Evolutionary conservation across 2,113 vertebrate genomes (phyloP).

Genomic region (Phalacrocorax carbo): DNA sequence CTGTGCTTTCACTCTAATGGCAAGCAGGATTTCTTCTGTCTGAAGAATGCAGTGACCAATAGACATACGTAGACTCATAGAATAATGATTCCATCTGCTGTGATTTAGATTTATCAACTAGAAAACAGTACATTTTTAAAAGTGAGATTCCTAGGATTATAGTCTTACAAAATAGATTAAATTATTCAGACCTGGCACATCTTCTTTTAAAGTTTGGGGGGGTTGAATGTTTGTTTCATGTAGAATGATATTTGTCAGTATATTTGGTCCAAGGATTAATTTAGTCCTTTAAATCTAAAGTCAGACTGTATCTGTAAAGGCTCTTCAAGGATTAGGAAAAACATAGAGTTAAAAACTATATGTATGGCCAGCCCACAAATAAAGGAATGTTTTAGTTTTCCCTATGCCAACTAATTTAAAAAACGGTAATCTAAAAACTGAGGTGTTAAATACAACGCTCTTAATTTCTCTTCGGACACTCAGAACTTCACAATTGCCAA

Average conservation of each 20-base stretch:
- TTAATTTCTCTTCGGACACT: neutral
- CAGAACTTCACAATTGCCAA: neutral
- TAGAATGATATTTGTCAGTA: neutral
- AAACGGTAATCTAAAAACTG: neutral
- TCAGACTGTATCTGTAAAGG: neutral
- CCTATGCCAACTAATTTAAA: neutral
- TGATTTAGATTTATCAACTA: neutral
- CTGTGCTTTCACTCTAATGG: neutral
- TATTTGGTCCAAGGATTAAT: neutral
- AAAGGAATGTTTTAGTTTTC: neutral
- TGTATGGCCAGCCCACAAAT: neutral
- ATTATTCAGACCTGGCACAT: neutral
- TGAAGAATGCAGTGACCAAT: conserved; percentile 16
- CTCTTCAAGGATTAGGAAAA: neutral
- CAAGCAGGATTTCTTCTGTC: conserved; percentile 38
- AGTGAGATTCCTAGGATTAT: neutral
- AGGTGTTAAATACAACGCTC: neutral
- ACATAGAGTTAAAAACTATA: neutral
- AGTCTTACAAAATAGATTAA: neutral
- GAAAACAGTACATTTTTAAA: neutral
- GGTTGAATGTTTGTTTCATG: neutral
- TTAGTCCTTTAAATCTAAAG: neutral
- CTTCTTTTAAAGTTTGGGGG: neutral
- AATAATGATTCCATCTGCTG: neutral
- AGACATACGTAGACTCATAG: neutral